Conservation (phyloP, 2,888 invertebrate genomes). For the Asteroscopus sphinx region DNA sequence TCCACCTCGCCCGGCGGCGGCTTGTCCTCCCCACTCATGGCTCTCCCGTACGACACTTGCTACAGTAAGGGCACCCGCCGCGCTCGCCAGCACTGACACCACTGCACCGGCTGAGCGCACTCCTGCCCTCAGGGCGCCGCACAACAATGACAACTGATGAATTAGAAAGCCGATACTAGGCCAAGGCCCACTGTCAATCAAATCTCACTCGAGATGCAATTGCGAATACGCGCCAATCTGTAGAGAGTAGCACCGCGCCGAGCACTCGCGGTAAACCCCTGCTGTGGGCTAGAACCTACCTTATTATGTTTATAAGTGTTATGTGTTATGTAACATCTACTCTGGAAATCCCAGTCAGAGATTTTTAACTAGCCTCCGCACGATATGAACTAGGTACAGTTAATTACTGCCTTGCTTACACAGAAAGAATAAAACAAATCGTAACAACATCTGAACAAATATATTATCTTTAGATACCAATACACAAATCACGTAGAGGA, state of each 20-base stretch:
- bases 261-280: conserved; percentile 23
- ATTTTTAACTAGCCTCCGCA: conserved; percentile 18
- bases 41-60: background rate
- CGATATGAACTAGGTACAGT: conserved; percentile 10
- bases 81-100: conserved; percentile 12
- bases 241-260: background rate
- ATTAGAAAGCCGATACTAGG: conserved; percentile 62
- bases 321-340: conserved; percentile 29
- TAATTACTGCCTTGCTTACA: background rate
- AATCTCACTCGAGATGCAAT: conserved; percentile 48
- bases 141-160: conserved; percentile 55
- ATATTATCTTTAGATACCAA: background rate
- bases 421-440: conserved; percentile 6
- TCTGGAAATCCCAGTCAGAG: conserved; percentile 39
- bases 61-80: conserved; percentile 10
- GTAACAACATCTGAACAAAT: conserved; percentile 7
- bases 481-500: background rate
- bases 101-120: conserved; percentile 25
- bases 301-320: conserved; percentile 41
- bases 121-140: conserved; percentile 40
- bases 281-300: conserved; percentile 12
- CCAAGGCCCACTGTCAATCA: conserved; percentile 62
- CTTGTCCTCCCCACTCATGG: conserved; percentile 28
- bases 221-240: conserved; percentile 22
- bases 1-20: conserved; percentile 61